Evolutionary conservation across 2,888 invertebrate genomes (phyloP).

Genomic region (Adelognathus sp.): DNA sequence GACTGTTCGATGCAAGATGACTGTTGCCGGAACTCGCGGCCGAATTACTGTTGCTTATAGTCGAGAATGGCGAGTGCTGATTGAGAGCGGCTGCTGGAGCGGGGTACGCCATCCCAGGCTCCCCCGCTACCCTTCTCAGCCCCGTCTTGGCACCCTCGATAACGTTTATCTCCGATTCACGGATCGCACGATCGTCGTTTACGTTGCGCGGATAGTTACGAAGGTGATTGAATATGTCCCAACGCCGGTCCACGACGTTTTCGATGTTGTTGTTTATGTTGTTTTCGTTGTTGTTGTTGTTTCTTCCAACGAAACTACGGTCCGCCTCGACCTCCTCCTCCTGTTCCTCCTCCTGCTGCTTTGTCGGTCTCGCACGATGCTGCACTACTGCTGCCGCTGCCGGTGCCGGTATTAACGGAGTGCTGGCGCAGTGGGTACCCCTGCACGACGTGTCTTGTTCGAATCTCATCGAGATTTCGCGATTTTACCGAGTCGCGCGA

Average conservation of each 20-base stretch:
- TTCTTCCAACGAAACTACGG: slow-evolving; percentile 37
- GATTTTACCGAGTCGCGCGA: slow-evolving; percentile 86
- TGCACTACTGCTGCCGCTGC: slow-evolving; percentile 53
- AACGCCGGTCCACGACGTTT: slow-evolving; percentile 31
- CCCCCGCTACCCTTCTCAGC: slow-evolving; percentile 80
- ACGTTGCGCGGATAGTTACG: slow-evolving; percentile 34
- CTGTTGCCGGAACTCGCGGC: slow-evolving; percentile 69
- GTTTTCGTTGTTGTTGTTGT: slow-evolving; percentile 7
- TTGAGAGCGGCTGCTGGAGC: slow-evolving; percentile 79
- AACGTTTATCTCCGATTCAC: slow-evolving; percentile 75
- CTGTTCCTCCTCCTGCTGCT: slow-evolving; percentile 58
- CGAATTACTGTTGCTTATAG: slow-evolving; percentile 81
- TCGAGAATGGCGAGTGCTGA: slow-evolving; percentile 79
- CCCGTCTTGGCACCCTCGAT: slow-evolving; percentile 80
- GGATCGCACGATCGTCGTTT: slow-evolving; percentile 17
- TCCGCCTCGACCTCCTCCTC: slow-evolving; percentile 71
- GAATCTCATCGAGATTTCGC: slow-evolving; percentile 88
- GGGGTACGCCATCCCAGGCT: slow-evolving; percentile 81
- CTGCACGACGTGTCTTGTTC: slow-evolving; percentile 84
- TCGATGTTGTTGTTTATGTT: slow-evolving; percentile 6
- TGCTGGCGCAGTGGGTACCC: slow-evolving; percentile 85
- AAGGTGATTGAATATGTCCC: slow-evolving; percentile 29
- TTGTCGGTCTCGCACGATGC: slow-evolving; percentile 57
- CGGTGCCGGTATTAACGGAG: slow-evolving; percentile 82
- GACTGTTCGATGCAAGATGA: slow-evolving; percentile 86